Evolutionary conservation across 2,888 invertebrate genomes (phyloP), one percentile per base, ranked within the genome.

Genomic region (Dastarcus helophoroides): DNA sequence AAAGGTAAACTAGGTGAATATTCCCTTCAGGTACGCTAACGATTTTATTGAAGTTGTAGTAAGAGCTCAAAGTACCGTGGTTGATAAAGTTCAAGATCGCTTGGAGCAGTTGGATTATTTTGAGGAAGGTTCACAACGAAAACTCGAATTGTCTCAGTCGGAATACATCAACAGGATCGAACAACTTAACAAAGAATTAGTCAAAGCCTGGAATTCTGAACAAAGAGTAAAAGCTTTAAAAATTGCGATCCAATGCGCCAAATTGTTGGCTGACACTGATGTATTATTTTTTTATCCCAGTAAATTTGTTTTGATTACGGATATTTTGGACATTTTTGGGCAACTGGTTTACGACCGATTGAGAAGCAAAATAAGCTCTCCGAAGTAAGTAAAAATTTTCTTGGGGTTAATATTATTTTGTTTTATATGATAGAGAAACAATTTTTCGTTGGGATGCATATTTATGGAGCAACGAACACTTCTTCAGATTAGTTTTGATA

Each of bases 211-310:
- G 97, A 76, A 85, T 48, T 75, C 81, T 14, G 94, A 97, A 62
- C 93, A 94, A 60, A 71, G 94, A 46, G 91, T 93, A 0, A 90
- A 90, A 65, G 85, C 95, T 3, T 71, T 95, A 21, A 95, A 95
- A 70, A 94, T 97, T 52, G 89, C 83, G 2, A 95, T 97, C 45
- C 94, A 95, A 69, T 93, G 94, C 63, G 86, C 94, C 19, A 94
- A 95, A 64, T 67, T 95, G 48, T 64, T 98, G 31, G 79, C 85
- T 2, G 91, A 94, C 56, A 80, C 85, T 3, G 79, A 78, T 33
- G 91, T 88, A 1, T 76, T 93, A 54, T 83, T 84, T 48, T 98
- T 97, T 63, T 98, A 97, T 66, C 97, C 97, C 0, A 93, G 93
- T 62, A 95, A 97, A 66, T 98, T 93, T 71, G 89, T 94, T 17